Evolutionary conservation across 1,140 invertebrate species (phyloP), one percentile per base, ranked within the genome.

Genomic region (Megalonaias nervosa): DNA sequence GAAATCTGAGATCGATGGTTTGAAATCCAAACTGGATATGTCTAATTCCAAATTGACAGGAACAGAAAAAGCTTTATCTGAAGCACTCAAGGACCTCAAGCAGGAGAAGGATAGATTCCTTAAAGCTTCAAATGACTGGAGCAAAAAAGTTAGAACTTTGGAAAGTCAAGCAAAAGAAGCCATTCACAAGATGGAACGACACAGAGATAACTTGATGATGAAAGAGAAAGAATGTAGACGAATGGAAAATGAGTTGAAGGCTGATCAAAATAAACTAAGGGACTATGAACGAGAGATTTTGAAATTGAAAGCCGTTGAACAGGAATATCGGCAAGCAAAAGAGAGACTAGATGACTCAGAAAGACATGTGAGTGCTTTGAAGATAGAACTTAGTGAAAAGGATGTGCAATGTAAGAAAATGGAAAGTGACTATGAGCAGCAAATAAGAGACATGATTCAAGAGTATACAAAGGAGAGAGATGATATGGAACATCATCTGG

Each of bases 11-110:
- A 87, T 88, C 14, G 86, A 88, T 55, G 74, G 75, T 26, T 78
- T 90, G 1, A 85, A 85, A 61, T 82, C 84, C n/a, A 90, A 88
- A 68, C 79, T 90, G 15, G 86, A 89, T 48, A 87, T 88, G 85
- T 86, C 88, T 16, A 80, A 82, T 17, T 87, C 87, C 14, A 87
- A 88, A 73, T 78, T 89, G 55, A 87, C 87, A 16, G 85, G 85
- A 55, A 89, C 88, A 31, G 89, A 89, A 79, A 85, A 87, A 59
- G 87, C 86, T 23, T 77, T 89, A 14, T 86, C 87, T 9, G 85
- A 89, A 38, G 84, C 88, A 26, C 75, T 89, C 12, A 86, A 84
- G 62, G 85, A 89, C 67, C 75, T 84, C 14, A 88, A 89, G 67
- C 82, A 81, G 58, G 87, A 89, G 69, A 88, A 87, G 66, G 87